A percentile compares a stretch with the other conserved stretches of the same genome.
These are phyloP conservation scores for Champsocephalus esox DNA, from an alignment of 2,797 vertebrate genomes.

Conservation along the genomic window DNA sequence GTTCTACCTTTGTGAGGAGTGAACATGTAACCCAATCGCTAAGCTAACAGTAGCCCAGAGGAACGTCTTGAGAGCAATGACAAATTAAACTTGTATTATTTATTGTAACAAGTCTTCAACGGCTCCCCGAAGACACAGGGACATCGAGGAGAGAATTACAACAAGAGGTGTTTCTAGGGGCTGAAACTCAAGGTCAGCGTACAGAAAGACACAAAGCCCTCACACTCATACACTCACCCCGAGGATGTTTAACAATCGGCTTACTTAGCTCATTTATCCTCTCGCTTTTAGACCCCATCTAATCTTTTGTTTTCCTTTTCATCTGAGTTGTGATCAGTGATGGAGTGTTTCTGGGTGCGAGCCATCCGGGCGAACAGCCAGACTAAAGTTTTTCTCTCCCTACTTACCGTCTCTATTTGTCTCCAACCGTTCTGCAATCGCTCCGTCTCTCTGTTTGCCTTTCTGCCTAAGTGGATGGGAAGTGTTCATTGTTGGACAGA, in stretches of 20 bases:
- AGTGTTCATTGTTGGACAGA: constrained; percentile 41
- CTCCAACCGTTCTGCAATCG: constrained; percentile 10
- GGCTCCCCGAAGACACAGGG: constrained; percentile 23
- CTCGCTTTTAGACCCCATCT: not conserved
- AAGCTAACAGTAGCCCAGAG: constrained; percentile 32
- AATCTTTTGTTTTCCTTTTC: not conserved
- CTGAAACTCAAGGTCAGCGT: constrained; percentile 53
- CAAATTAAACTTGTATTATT: constrained; percentile 38
- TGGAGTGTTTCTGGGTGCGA: constrained; percentile 3
- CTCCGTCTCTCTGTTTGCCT: constrained; percentile 43
- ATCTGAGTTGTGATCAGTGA: constrained; percentile 3
- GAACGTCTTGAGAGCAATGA: constrained; percentile 11
- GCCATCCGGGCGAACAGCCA: constrained; percentile 7
- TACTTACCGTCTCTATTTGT: constrained; percentile 32
- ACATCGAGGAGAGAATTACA: constrained; percentile 22
- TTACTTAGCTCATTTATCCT: not conserved
- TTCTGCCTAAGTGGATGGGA: constrained; percentile 35
- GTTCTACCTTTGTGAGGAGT: constrained; percentile 7
- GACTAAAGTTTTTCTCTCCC: constrained; percentile 12
- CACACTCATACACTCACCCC: constrained; percentile 21
- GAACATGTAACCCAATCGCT: constrained; percentile 11
- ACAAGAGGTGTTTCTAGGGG: constrained; percentile 13
- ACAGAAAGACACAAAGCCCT: constrained; percentile 21
- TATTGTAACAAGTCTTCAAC: constrained; percentile 37
- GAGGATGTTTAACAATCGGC: constrained; percentile 8